Evolutionary conservation across 2,888 invertebrate species (phyloP), one percentile per base, ranked within the genome.

Genomic region (Polia nebulosa): DNA sequence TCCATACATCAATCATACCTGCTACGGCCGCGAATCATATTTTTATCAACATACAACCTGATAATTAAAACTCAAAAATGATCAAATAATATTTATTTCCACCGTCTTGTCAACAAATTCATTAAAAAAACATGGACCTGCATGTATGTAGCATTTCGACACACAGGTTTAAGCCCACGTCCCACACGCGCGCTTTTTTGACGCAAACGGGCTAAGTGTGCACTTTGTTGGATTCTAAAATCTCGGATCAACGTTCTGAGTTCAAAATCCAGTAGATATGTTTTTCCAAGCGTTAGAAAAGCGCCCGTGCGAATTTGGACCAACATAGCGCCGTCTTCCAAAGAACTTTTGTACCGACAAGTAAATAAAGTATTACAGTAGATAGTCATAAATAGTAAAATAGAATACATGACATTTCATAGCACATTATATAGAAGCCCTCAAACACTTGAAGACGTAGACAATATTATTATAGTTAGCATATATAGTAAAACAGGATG

Each of bases 81-180:
- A 82, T 81, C 81, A 86, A 86, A 87, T 88, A 85, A 86, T 86
- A 86, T 85, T 89, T 88, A 87, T 88, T 87, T 89, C 85, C 80
- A 87, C 80, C 85, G 41, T 85, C 76, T 87, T 89, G 88, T 85
- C 82, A 88, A 88, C 88, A 89, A 82, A 85, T 88, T 88, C 86
- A 85, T 88, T 85, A 84, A 84, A 87, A 39, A 88, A 86, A 88
- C 81, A 76, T 85, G 78, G 82, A 75, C 78, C 84, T 65, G 82
- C 71, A 61, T 29, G 57, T 72, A 61, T 29, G 57, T 49, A 47
- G 67, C 67, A 67, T 59, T 47, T 27, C 44, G 36, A 63, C 63
- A 71, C 67, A 68, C 65, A 47, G 45, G 41, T 66, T 22, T 8
- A n/a, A 29, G 0, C 9, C n/a, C 13, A 13, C 6, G 13, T 51